Evolutionary conservation across 2,888 invertebrate species (phyloP).

Genomic region (Caenorhabditis zanzibari): DNA sequence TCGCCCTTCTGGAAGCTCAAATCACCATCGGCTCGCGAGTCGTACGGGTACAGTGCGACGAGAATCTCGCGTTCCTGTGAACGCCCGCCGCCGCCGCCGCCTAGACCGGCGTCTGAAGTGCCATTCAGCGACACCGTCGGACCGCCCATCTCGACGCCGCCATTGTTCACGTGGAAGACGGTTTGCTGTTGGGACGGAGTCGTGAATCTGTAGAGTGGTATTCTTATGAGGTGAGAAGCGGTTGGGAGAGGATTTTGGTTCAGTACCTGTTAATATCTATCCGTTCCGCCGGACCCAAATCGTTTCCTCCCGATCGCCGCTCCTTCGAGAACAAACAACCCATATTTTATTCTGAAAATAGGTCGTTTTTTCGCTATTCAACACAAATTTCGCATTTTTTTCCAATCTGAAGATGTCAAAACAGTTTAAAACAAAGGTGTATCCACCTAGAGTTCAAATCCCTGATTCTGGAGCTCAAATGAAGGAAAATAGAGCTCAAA

Average conservation of each 20-base stretch:
- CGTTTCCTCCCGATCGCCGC: conserved; percentile 56
- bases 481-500: too few species aligned
- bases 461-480: too few species aligned
- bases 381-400: neutral
- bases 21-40: conserved; percentile 95
- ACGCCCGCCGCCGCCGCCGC: conserved; percentile 23
- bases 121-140: conserved; percentile 27
- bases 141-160: conserved; percentile 32
- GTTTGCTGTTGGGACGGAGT: conserved; percentile 55
- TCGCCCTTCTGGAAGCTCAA: conserved; percentile 96
- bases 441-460: too few species aligned
- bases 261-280: conserved; percentile 49
- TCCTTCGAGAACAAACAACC: conserved; percentile 69
- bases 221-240: conserved; percentile 20
- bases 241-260: too few species aligned
- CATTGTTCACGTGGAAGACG: conserved; percentile 52
- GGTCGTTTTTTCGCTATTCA: too few species aligned
- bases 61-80: conserved; percentile 84
- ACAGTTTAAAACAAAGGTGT: too few species aligned
- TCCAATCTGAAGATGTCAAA: too few species aligned
- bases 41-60: conserved; percentile 96
- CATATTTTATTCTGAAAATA: conserved; percentile 52
- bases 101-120: conserved; percentile 31
- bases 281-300: conserved; percentile 46
- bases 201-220: conserved; percentile 42